Evolutionary conservation across 2,113 vertebrate species (phyloP), one percentile per base, ranked within the genome.

Genomic region (Calyptomena viridis): DNA sequence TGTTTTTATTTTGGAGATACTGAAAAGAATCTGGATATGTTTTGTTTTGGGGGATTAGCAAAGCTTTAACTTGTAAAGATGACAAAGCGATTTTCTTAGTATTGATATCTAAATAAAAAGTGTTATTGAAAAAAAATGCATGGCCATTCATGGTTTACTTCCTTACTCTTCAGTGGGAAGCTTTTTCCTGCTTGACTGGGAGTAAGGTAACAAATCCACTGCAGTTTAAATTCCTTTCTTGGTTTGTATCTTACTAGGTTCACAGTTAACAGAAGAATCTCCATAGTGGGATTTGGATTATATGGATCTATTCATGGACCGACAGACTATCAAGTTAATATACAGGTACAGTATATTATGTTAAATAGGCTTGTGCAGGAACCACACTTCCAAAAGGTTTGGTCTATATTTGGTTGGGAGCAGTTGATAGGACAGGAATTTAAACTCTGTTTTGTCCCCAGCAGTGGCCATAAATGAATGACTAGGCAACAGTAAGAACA

Each of bases 221-320:
- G 42, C 19, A 72, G 22, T 40, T 85, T 71, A 20, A 69, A 72
- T 92, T 87, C 35, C 23, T 75, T 66, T 79, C 73, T 73, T 78
- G 76, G 22, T 28, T 74, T 69, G 68, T 95, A 89, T 89, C 21
- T 76, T 89, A 92, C 35, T 94, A 99, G 99, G 96, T 99, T 99
- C 96, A 99, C 99, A 94, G 99, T 99, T 81, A 99, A 98, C 84
- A 99, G 97, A 98, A 98, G 99, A 98, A 99, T 99, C 98, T 99
- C 98, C 71, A 97, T 99, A 94, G 99, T 99, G 71, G 99, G 99
- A 37, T 99, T 99, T 97, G 99, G 99, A 84, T 97, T 99, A 66
- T 99, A 99, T 93, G 99, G 99, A 77, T 99, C 99, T 93, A 99
- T 99, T 97, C 99, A 99, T 44, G 99, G 99, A 74, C 99, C 99